A percentile compares a stretch with the other conserved stretches of the same genome.
Evolutionary conservation across 2,113 vertebrate genomes (phyloP).

Genomic region (Sceloporus undulatus): DNA sequence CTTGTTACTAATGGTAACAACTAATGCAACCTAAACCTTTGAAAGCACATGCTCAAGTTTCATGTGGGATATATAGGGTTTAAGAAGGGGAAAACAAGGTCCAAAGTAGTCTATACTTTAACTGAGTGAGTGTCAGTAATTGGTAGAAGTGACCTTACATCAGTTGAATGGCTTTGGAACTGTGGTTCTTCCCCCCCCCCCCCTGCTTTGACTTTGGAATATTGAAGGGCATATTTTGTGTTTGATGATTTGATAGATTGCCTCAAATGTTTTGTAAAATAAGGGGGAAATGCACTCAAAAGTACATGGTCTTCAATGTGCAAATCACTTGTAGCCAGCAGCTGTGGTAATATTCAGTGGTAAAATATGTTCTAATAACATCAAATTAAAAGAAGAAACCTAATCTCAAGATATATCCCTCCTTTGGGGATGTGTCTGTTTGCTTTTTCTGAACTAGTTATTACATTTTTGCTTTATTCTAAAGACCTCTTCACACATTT

Average conservation of each 20-base stretch:
- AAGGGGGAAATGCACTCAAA: not conserved
- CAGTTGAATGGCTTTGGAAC: not conserved
- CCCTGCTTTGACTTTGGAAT: not conserved
- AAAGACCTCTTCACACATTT: not conserved
- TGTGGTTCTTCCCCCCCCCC: not conserved
- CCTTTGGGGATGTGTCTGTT: not conserved
- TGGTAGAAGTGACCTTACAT: not conserved
- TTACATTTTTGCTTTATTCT: conserved; percentile 5
- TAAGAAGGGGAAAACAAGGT: not conserved
- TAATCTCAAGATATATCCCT: not conserved
- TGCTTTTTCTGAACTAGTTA: not conserved
- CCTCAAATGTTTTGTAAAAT: not conserved
- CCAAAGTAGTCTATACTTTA: not conserved
- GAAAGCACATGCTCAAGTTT: not conserved
- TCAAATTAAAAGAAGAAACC: not conserved
- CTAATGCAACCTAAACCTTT: not conserved
- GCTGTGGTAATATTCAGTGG: not conserved
- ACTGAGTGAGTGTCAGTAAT: not conserved
- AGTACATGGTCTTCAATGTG: not conserved
- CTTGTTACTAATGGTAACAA: not conserved
- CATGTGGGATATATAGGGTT: not conserved
- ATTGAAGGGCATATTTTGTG: not conserved
- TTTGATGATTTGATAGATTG: not conserved
- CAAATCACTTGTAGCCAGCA: not conserved
- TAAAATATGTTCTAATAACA: not conserved